phyloP scores from a whole-genome alignment of 2,113 vertebrate genomes.

The Lepisosteus oculatus region DNA sequence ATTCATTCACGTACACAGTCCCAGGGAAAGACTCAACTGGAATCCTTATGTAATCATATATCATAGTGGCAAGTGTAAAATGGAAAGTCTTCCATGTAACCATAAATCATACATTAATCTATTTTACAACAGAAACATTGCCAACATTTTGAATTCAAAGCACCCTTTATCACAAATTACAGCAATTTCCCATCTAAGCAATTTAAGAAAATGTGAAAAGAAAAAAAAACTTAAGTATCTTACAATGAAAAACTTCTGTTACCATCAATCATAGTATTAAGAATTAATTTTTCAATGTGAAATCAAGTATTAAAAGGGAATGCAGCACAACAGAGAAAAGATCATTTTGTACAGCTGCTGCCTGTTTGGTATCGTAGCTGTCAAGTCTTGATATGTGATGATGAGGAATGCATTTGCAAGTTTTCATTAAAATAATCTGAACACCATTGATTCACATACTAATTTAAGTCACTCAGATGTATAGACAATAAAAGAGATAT shows the following conservation, averaged over 20 bases:
- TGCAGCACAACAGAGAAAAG: not conserved
- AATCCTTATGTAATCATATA: slow-evolving; percentile 32
- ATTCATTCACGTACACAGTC: slow-evolving; percentile 26
- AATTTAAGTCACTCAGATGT: too few relatives aligned
- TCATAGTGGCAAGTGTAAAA: slow-evolving; percentile 39
- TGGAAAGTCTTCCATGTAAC: slow-evolving; percentile 29
- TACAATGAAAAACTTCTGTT: slow-evolving; percentile 6
- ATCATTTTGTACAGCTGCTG: too few relatives aligned
- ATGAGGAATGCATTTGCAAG: too few relatives aligned
- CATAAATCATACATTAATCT: slow-evolving; percentile 41
- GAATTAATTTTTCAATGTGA: not conserved
- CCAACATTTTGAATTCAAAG: slow-evolving; percentile 26
- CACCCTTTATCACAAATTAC: slow-evolving; percentile 20
- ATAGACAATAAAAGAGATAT: too few relatives aligned
- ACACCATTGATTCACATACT: too few relatives aligned
- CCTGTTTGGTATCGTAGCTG: too few relatives aligned
- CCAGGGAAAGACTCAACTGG: slow-evolving; percentile 27
- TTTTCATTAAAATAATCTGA: too few relatives aligned
- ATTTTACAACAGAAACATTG: slow-evolving; percentile 23
- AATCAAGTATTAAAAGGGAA: not conserved
- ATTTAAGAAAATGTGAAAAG: slow-evolving; percentile 13
- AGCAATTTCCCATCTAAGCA: slow-evolving; percentile 7
- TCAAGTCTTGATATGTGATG: too few relatives aligned
- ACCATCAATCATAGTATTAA: too few relatives aligned
- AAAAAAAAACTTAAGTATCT: not conserved